These are phyloP conservation scores for Mimas tiliae DNA, from an alignment of 2,888 invertebrate genomes.

Conservation along the genomic window DNA sequence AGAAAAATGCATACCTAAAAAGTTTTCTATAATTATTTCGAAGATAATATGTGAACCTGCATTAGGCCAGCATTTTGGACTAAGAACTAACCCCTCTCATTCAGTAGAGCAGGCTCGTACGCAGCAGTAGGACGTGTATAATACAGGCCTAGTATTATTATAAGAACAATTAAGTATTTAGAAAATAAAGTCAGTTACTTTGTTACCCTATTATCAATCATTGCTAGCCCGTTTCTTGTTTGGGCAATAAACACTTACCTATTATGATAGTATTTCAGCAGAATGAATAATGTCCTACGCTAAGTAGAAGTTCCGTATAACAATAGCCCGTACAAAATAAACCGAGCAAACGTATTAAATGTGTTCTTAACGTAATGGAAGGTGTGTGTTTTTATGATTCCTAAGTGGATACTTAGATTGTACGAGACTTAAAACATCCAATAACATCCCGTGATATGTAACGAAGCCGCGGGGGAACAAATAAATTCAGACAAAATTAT, in stretches of 20 bases:
- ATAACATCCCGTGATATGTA: constrained; percentile 38
- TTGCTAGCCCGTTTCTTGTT: no score
- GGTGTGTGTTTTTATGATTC: constrained; percentile 29
- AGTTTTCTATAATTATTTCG: no score
- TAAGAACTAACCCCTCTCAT: no score
- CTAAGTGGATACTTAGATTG: constrained; percentile 38
- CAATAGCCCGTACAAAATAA: constrained; percentile 11
- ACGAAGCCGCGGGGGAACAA: background rate
- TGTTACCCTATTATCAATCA: no score
- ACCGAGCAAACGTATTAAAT: background rate
- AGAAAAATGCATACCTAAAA: no score
- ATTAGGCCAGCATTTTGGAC: no score
- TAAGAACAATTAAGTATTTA: no score
- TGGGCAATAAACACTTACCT: background rate
- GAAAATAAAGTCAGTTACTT: no score
- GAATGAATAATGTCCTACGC: background rate
- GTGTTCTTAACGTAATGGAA: constrained; percentile 1
- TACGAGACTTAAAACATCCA: constrained; percentile 38
- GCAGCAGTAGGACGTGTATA: no score
- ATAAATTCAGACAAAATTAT: constrained; percentile 14
- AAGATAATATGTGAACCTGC: no score
- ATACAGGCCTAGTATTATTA: no score
- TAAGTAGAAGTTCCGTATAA: background rate
- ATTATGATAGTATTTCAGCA: background rate
- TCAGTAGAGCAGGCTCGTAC: no score